Evolutionary conservation across 2,797 vertebrate genomes (phyloP), one percentile per base, ranked within the genome.

Genomic region (Parauchenoglanis ngamensis): DNA sequence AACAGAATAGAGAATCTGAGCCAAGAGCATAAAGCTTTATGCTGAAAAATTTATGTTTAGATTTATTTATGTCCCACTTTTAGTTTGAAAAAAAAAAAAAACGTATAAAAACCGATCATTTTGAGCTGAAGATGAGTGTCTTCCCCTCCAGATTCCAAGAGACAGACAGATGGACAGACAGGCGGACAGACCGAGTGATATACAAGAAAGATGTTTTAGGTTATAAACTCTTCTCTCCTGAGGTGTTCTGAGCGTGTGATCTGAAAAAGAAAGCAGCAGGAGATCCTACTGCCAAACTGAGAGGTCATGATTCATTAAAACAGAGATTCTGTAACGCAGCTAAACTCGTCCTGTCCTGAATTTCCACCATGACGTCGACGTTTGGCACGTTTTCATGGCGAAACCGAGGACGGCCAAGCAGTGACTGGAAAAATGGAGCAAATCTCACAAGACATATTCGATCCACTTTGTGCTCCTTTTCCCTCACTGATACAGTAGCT

Each of bases 291-390:
- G 72, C 70, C 84, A 85, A 54, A 85, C 25, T 1, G 72, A 85
- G 35, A 61, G 57, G 59, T 85, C 84, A 85, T 77, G 70, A 85
- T 85, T 85, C 84, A 85, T 76, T 76, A 85, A 76, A 85, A 61
- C 5, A 28, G 57, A 73, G 83, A 85, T 85, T 63, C 57, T 76
- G 70, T 52, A 76, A 61, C 8, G 40, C 83, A 73, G 68, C 84
- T 77, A 57, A 85, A 85, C 70, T 78, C 28, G 13, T 25, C 57
- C n/a, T 67, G 84, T 65, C 72, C 84, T 78, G 28, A 85, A 63
- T 77, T 85, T 85, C 84, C 73, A 85, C 59, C 57, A 85, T 85
- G 72, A 77, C 83, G 68, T 85, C 81, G 56, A 10, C n/a, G 4
- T 19, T 61, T 85, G 83, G 83, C 70, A 7, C 4, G 13, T 40